Conservation (phyloP, 2,113 vertebrate species). For the Bolborhynchus lineola region DNA sequence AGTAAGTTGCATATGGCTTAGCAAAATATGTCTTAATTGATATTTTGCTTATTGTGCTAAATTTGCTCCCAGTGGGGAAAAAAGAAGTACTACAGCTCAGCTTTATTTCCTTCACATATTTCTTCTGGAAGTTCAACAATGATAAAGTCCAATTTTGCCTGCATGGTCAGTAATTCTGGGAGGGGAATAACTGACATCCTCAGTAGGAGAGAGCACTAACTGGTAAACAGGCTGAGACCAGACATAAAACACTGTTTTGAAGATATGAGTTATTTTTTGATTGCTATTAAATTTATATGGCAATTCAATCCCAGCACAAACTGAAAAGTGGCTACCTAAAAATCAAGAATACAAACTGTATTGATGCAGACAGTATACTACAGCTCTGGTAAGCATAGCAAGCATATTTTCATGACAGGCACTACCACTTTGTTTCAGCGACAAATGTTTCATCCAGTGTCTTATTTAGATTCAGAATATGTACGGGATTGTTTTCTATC, state of each 20-base stretch:
- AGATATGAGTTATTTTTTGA: not conserved
- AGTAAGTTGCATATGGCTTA: not conserved
- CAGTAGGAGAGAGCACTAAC: no score
- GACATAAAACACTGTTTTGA: not conserved
- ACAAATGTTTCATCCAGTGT: not conserved
- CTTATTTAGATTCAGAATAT: not conserved
- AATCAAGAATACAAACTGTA: not conserved
- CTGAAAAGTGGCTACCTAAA: not conserved
- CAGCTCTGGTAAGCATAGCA: not conserved
- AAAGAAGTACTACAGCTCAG: not conserved
- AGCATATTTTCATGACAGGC: not conserved
- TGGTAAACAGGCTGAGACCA: not conserved
- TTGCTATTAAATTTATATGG: not conserved
- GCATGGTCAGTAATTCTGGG: accelerated
- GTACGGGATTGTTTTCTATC: not conserved
- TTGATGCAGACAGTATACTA: not conserved
- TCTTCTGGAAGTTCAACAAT: not conserved
- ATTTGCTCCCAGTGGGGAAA: not conserved
- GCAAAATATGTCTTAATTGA: not conserved
- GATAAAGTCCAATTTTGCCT: not conserved
- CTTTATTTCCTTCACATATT: not conserved
- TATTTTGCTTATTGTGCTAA: not conserved
- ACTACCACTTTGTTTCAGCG: not conserved
- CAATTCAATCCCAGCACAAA: not conserved
- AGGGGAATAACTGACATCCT: not conserved